Evolutionary conservation across 2,113 vertebrate genomes (phyloP), one percentile per base, ranked within the genome.

Genomic region (Perca schrenkii): DNA sequence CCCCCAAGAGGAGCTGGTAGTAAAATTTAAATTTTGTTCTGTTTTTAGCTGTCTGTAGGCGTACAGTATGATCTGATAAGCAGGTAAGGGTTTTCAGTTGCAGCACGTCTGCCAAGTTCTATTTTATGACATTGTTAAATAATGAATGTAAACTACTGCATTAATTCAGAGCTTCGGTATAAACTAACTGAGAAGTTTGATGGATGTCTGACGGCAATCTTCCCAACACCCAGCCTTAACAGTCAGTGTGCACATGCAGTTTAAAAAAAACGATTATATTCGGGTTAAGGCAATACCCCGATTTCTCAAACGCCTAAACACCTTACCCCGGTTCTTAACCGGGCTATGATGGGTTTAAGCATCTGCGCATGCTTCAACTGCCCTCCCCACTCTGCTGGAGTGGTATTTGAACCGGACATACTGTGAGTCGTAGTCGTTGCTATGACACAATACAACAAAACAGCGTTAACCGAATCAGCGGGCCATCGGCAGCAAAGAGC

Each of bases 61-160:
- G 56, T 21, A 31, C n/a, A 61, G 61, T 60, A 8, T 47, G 36
- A 57, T 66, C 25, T 46, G n/a, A 34, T 16, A 62, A 21, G 4
- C 36, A 36, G 56, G 65, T 28, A 16, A 58, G 66, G 40, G 25
- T 40, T 79, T 58, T 67, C 36, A 66, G 57, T 21, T 52, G 6
- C 52, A 77, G 57, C 28, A 4, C 14, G 57, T 31, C 25, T 67
- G 46, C 53, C 67, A 28, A 47, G 22, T 62, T 82, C 21, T 25
- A 49, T 58, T 72, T 60, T 16, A 64, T 61, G 49, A 69, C 34
- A 61, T 0, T 62, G 53, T 73, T 75, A 60, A 85, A 79, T 83
- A 81, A 85, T 76, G 4, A 62, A 81, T 73, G 22, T 21, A n/a
- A 40, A 79, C 49, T 58, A 1, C n/a, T 34, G 43, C 53, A 84